phyloP scores from a whole-genome alignment of 2,113 vertebrate species.

The Psittacara wagleri region DNA sequence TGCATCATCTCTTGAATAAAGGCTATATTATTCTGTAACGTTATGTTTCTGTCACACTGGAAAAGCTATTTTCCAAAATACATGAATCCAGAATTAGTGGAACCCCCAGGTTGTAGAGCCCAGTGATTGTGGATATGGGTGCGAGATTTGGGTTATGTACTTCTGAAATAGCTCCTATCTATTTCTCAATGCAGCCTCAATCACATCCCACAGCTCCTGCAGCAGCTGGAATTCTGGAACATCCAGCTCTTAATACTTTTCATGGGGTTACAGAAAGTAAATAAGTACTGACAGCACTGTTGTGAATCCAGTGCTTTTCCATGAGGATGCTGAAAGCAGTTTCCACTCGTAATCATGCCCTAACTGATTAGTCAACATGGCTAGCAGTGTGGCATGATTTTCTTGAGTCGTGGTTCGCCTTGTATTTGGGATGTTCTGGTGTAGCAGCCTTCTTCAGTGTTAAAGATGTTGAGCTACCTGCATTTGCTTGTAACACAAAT shows the following conservation, averaged over 20 bases:
- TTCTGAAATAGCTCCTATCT: not conserved
- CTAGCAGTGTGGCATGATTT: not conserved
- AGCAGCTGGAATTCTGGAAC: not conserved
- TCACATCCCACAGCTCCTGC: not conserved
- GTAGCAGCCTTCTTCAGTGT: not conserved
- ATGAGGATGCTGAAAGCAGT: not conserved
- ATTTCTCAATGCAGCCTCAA: fast-evolving
- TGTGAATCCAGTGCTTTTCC: not conserved
- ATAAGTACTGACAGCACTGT: not conserved
- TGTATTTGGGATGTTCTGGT: not conserved
- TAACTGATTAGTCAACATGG: not conserved
- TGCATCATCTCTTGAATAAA: not conserved
- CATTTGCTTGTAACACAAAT: not conserved
- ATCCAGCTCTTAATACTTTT: not conserved
- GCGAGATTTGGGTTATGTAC: not conserved
- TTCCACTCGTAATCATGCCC: not conserved
- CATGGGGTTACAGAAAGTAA: not conserved
- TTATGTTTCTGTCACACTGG: not conserved
- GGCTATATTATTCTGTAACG: not conserved
- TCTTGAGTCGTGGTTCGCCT: not conserved
- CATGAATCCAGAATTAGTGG: not conserved
- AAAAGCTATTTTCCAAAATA: not conserved
- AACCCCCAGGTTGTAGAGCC: not conserved
- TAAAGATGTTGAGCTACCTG: not conserved
- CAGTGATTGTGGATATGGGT: not conserved